Evolutionary conservation across 2,888 invertebrate genomes (phyloP).

Genomic region (Liopterus haemorrhoidalis): DNA sequence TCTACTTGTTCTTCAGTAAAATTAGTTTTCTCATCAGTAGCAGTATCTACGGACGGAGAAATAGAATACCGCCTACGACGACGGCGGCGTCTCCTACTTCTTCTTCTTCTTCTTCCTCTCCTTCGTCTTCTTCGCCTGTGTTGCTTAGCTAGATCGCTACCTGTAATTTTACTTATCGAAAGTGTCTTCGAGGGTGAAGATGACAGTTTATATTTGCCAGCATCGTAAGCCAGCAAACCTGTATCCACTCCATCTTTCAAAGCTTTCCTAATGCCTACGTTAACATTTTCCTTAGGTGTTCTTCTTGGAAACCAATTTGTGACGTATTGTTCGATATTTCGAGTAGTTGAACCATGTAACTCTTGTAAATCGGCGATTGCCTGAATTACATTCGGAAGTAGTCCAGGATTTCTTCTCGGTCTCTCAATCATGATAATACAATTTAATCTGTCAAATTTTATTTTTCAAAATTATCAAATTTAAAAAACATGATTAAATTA

Average conservation of each 20-base stretch:
- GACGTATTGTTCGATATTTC: slow-evolving; percentile 30
- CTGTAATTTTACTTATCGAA: no score
- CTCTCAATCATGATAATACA: no score
- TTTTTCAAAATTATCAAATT: no score
- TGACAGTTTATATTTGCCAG: slow-evolving; percentile 20
- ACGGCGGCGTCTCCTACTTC: not conserved
- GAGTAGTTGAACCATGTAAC: slow-evolving; percentile 32
- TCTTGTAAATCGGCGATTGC: slow-evolving; percentile 36
- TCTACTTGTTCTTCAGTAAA: no score
- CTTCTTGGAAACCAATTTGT: slow-evolving; percentile 24
- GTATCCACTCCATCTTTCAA: slow-evolving; percentile 34
- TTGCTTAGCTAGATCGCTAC: no score
- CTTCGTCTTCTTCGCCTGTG: not conserved
- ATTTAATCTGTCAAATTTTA: no score
- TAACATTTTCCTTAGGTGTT: no score
- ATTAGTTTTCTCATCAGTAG: no score
- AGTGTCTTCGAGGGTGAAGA: no score
- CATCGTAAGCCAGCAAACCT: slow-evolving; percentile 24
- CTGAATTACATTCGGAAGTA: slow-evolving; percentile 33
- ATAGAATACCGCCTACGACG: not conserved
- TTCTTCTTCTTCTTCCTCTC: not conserved
- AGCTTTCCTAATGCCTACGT: slow-evolving; percentile 32
- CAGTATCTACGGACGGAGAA: no score
- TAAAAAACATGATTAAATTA: no score
- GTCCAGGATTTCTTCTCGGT: no score